Evolutionary conservation across 2,888 invertebrate species (phyloP), one percentile per base, ranked within the genome.

Genomic region (Noctua pronuba): DNA sequence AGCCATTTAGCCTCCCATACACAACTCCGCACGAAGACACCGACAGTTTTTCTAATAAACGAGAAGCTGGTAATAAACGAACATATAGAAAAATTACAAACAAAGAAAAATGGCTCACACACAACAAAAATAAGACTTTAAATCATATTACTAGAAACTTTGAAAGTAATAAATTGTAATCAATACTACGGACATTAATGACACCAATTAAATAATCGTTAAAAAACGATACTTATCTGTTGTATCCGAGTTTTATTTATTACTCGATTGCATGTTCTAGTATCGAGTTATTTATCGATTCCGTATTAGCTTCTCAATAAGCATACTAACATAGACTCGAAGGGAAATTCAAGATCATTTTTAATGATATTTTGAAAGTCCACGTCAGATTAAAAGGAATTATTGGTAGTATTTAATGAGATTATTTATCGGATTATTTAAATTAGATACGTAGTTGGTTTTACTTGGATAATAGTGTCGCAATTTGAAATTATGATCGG

Each of bases 171-270:
- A 95, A 95, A 95, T 95, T 89, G 93, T 94, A 94, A 95, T 94
- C 93, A 94, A 93, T 93, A 92, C 89, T 77, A 73, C 78, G 84
- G 92, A 92, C 92, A 84, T 92, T 94, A 95, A 94, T 94, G 93
- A 92, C 89, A 91, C 90, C 94, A 93, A 95, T 95, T 95, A 95
- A 94, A 94, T 92, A 92, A 93, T 93, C 92, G 90, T 94, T 92
- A 93, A 93, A 92, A 92, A 90, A 79, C 87, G 89, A 90, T 92
- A 88, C 81, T 89, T 90, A 91, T 92, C 90, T 82, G 88, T 90
- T 91, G 89, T 90, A 91, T 91, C 88, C 87, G 86, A 87, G 79
- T 77, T 90, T 92, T 89, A 94, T 93, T 93, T 94, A 94, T 92
- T 82, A 89, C 85, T 74, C 84, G 71, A 88, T 93, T 88, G 93